These are phyloP conservation scores for Actenoides hombroni DNA, from an alignment of 2,113 vertebrate genomes.

Conservation along the genomic window DNA sequence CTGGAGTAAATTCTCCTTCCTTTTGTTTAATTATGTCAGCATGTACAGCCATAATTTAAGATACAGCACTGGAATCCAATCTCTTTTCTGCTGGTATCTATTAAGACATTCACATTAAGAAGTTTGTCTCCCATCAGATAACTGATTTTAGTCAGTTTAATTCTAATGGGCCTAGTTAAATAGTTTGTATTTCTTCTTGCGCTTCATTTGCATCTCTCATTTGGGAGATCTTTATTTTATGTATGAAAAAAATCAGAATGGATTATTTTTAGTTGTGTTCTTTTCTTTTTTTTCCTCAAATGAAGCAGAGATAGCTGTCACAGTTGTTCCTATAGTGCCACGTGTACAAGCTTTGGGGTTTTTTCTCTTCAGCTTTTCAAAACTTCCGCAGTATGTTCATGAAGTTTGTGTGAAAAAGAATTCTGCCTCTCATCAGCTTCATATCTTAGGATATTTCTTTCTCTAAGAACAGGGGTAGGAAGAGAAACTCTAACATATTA, in stretches of 20 bases:
- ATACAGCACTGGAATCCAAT: no score
- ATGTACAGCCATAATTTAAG: no score
- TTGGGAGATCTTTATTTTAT: no score
- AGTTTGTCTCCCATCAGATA: no score
- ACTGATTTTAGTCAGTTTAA: no score
- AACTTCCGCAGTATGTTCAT: background rate
- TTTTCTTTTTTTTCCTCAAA: background rate
- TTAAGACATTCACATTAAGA: no score
- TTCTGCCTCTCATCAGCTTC: background rate
- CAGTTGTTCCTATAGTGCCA: background rate
- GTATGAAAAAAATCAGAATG: background rate
- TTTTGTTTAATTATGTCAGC: no score
- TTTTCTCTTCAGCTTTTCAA: background rate
- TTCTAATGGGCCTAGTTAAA: no score
- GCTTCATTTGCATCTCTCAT: no score
- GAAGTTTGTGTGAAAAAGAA: background rate
- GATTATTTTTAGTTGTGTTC: background rate
- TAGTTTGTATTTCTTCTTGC: no score
- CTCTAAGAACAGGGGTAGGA: background rate
- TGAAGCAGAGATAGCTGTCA: background rate
- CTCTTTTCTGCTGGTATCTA: no score
- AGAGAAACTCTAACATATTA: background rate
- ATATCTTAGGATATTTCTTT: background rate
- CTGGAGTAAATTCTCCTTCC: no score
- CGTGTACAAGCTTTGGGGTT: background rate